Conservation (phyloP, 2,888 invertebrate genomes). For the Spisula subtruncata region DNA sequence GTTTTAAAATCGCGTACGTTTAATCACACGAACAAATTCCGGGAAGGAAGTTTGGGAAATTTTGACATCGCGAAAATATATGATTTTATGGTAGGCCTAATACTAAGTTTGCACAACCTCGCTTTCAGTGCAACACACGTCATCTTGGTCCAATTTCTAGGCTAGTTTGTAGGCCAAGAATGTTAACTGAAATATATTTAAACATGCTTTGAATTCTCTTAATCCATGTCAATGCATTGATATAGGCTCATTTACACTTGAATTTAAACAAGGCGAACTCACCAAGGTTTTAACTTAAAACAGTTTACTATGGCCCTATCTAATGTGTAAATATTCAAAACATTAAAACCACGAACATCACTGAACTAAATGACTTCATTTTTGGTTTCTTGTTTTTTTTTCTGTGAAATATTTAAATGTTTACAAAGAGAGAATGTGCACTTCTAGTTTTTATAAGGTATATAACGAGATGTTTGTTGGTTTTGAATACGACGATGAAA, state of each 20-base stretch:
- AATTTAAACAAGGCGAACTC: neutral
- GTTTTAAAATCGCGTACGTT: too few relatives aligned
- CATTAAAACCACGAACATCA: neutral
- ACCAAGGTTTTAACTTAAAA: neutral
- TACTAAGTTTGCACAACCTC: neutral
- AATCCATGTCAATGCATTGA: constrained; percentile 19
- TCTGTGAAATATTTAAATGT: neutral
- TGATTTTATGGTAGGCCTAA: neutral
- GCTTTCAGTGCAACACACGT: neutral
- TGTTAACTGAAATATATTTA: neutral
- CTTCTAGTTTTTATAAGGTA: neutral
- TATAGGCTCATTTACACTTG: constrained; percentile 12
- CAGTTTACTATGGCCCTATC: neutral
- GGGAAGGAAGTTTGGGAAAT: too few relatives aligned
- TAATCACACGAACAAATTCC: too few relatives aligned
- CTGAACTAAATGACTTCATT: constrained; percentile 8
- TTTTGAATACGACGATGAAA: neutral
- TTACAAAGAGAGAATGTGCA: neutral
- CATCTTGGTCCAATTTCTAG: neutral
- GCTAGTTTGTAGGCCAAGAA: neutral
- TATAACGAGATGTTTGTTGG: neutral
- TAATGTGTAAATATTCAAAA: neutral
- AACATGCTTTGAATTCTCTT: neutral
- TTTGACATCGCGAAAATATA: too few relatives aligned
- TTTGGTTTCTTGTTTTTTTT: neutral